A percentile compares a stretch with the other conserved stretches of the same genome.
Conservation (phyloP, 1,140 invertebrate species). For the Drosophila orosa region DNA sequence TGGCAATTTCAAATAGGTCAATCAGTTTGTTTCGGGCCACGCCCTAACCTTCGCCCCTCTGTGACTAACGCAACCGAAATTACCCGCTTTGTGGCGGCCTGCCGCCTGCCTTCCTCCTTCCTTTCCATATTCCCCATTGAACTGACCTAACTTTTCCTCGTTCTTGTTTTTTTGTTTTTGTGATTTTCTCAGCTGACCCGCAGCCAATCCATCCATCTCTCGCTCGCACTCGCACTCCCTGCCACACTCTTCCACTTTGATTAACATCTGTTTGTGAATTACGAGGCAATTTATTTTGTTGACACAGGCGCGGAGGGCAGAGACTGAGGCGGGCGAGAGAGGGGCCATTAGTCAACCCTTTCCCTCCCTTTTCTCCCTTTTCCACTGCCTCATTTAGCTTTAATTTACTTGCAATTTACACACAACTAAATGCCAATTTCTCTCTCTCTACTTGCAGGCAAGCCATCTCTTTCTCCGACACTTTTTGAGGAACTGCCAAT, state of each 20-base stretch:
- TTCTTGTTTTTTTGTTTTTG: background rate
- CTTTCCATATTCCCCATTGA: background rate
- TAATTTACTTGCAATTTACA: constrained; percentile 41
- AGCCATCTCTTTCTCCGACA: constrained; percentile 19
- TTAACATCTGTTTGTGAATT: constrained; percentile 57
- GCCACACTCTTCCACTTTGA: constrained; percentile 26
- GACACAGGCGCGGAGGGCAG: constrained; percentile 5
- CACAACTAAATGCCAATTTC: constrained; percentile 36
- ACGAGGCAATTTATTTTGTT: constrained; percentile 44
- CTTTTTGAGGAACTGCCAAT: constrained; percentile 38
- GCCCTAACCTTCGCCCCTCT: constrained; percentile 31
- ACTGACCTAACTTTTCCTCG: constrained; percentile 20
- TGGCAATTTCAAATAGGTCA: constrained; percentile 30
- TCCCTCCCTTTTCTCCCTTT: background rate
- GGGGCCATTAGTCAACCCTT: constrained; percentile 17
- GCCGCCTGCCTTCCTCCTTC: background rate
- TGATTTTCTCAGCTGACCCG: constrained; percentile 32
- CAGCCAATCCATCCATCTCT: constrained; percentile 7
- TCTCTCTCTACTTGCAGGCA: constrained; percentile 22
- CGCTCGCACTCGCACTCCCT: background rate
- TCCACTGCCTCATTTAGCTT: constrained; percentile 15
- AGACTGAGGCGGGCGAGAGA: background rate
- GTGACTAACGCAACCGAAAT: constrained; percentile 35
- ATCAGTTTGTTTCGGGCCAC: constrained; percentile 24
- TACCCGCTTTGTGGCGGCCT: background rate